phyloP scores from a whole-genome alignment of 1,140 invertebrate species.

The Luehdorfia chinensis region DNA sequence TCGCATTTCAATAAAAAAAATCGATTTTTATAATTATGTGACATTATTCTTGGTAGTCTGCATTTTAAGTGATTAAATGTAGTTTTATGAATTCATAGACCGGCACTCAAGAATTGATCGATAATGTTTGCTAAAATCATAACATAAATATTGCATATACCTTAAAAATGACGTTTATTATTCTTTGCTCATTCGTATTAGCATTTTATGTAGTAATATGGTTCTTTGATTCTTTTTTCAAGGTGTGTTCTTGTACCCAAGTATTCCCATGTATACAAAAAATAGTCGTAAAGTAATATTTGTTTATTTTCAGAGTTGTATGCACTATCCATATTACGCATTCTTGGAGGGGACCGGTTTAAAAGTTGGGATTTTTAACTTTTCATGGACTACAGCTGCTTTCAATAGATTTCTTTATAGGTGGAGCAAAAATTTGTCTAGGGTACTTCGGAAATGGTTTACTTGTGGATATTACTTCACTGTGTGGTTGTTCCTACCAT shows the following conservation, averaged over 20 bases:
- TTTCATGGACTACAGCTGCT: conserved; percentile 86
- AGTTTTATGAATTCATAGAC: too few relatives aligned
- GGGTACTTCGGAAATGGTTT: conserved; percentile 84
- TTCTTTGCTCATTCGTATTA: conserved; percentile 66
- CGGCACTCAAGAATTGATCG: conserved; percentile 6
- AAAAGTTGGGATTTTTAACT: conserved; percentile 82
- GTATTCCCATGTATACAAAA: conserved; percentile 14
- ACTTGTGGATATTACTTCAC: conserved; percentile 81
- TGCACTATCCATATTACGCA: conserved; percentile 87
- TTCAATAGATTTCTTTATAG: conserved; percentile 86
- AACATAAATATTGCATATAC: conserved; percentile 6
- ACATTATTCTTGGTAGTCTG: too few relatives aligned
- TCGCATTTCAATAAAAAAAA: too few relatives aligned
- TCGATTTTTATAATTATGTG: too few relatives aligned
- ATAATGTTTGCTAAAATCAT: conserved; percentile 19
- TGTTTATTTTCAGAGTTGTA: conserved; percentile 82
- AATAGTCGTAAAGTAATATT: conserved; percentile 17
- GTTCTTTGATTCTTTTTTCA: conserved; percentile 85
- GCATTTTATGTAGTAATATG: conserved; percentile 80
- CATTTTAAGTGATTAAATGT: too few relatives aligned
- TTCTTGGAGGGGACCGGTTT: conserved; percentile 86
- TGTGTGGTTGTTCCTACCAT: conserved; percentile 58
- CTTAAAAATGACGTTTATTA: conserved; percentile 53
- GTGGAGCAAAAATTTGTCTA: conserved; percentile 82
- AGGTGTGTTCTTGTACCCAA: conserved; percentile 70